Percentiles rank a stretch among this genome's conserved stretches.
Conservation (phyloP, 2,888 invertebrate genomes). For the Dasysyrphus albostriatus region DNA sequence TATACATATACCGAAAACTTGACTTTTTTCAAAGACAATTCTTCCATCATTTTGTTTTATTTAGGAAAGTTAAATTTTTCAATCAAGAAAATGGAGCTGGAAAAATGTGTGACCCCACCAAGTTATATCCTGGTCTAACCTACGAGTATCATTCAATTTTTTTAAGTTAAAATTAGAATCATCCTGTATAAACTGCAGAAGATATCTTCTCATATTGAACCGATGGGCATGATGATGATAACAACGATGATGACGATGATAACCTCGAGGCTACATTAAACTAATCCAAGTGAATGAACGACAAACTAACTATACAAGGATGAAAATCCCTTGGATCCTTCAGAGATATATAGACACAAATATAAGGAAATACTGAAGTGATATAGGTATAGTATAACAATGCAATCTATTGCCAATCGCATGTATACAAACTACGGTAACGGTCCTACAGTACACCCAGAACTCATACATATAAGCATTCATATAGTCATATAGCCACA, state of each 20-base stretch:
- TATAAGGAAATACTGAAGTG: constrained; percentile 37
- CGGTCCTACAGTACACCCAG: background rate
- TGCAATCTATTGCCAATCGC: constrained; percentile 38
- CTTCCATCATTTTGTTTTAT: too few relatives aligned
- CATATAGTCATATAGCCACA: constrained; percentile 10
- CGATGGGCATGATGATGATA: constrained; percentile 63
- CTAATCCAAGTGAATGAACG: constrained; percentile 71
- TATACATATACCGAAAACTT: too few relatives aligned
- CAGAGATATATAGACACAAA: background rate
- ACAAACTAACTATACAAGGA: constrained; percentile 71
- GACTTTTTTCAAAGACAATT: too few relatives aligned
- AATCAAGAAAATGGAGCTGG: too few relatives aligned
- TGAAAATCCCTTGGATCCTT: constrained; percentile 62
- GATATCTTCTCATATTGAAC: constrained; percentile 28
- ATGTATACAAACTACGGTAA: constrained; percentile 23
- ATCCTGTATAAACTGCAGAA: constrained; percentile 21
- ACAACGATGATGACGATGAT: constrained; percentile 67
- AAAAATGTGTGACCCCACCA: too few relatives aligned
- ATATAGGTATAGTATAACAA: constrained; percentile 23
- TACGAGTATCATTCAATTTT: too few relatives aligned
- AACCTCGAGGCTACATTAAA: constrained; percentile 74
- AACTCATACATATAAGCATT: background rate
- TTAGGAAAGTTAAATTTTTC: too few relatives aligned
- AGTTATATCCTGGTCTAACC: too few relatives aligned
- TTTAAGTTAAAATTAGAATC: background rate